Base-by-base conservation (phyloP, 2,888 invertebrate genomes). In the Amorpha juglandis region DNA sequence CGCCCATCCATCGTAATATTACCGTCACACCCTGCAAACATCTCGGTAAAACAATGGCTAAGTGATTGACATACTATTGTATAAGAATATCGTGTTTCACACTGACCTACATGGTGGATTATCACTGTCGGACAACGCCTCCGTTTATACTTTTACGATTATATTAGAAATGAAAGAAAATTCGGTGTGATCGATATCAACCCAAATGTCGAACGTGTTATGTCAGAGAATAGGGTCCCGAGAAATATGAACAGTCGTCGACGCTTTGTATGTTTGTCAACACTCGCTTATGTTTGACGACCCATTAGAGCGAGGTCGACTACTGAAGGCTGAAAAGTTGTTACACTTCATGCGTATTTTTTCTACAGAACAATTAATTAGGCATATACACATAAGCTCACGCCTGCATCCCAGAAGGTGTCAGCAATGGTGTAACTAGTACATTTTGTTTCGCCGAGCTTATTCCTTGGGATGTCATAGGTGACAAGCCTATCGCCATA, bases 231-330 rank as follows among this genome's bases (percentile, higher is more conserved):
- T 64, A 19, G 48, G 47, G 48, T 67, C 66, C 58, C 68, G 70
- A 71, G 74, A 75, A 76, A 73, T 74, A 74, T 70, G 70, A 69
- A 65, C 55, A 64, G 69, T 69, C 74, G 70, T 73, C 73, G 72
- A 67, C 71, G 72, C 70, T 71, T 69, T 71, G 71, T 71, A 69
- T 74, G 73, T 77, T 76, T 78, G 77, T 79, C 70, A 88, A 87
- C 82, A 84, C 72, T 71, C 73, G 77, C 75, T 74, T 69, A 69
- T 89, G 87, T 91, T 90, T 90, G 87, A 80, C 79, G 74, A 86
- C 76, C 89, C 89, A 91, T 91, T 91, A 89, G 87, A 86, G 81
- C 86, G 81, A 80, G 84, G 80, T 76, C 82, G 74, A 71, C 72
- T 21, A 19, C 72, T 70, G 69, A 70, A 70, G 64, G 58, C 72